Evolutionary conservation across 2,797 vertebrate species (phyloP).

Genomic region (Halcyon leucocephala): DNA sequence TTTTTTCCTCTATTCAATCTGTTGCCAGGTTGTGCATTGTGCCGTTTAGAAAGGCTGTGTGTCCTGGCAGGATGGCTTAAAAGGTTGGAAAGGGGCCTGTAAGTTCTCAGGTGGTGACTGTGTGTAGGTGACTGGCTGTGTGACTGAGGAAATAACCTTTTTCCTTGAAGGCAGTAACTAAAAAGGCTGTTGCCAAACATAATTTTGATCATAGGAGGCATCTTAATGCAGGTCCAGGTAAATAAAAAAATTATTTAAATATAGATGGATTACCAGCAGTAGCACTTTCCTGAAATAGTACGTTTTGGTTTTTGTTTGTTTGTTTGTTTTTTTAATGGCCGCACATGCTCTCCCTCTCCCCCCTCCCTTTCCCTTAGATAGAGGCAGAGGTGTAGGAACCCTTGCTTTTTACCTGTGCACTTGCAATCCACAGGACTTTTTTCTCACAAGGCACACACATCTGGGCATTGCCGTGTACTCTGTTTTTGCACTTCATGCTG

Average conservation of each 20-base stretch:
- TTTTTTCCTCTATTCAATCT: neutral
- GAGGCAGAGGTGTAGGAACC: neutral
- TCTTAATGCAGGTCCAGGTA: neutral
- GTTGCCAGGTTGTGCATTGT: neutral
- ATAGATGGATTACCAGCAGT: neutral
- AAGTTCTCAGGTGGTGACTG: neutral
- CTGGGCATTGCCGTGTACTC: neutral
- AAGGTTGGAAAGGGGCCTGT: neutral
- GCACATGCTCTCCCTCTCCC: accelerated
- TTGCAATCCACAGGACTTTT: neutral
- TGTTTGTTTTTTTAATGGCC: neutral
- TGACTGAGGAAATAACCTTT: neutral
- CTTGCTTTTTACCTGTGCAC: neutral
- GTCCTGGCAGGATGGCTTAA: neutral
- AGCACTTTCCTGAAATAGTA: neutral
- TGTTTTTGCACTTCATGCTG: neutral
- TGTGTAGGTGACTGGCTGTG: neutral
- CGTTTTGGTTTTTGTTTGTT: neutral
- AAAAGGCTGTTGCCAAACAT: neutral
- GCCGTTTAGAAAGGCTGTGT: neutral
- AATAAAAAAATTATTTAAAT: neutral
- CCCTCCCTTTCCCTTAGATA: neutral
- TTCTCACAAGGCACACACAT: too few relatives aligned
- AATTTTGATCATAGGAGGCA: neutral
- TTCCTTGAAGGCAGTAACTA: neutral